These are phyloP conservation scores for Himalopsyche japonica DNA, from an alignment of 2,888 invertebrate species.

Conservation along the genomic window DNA sequence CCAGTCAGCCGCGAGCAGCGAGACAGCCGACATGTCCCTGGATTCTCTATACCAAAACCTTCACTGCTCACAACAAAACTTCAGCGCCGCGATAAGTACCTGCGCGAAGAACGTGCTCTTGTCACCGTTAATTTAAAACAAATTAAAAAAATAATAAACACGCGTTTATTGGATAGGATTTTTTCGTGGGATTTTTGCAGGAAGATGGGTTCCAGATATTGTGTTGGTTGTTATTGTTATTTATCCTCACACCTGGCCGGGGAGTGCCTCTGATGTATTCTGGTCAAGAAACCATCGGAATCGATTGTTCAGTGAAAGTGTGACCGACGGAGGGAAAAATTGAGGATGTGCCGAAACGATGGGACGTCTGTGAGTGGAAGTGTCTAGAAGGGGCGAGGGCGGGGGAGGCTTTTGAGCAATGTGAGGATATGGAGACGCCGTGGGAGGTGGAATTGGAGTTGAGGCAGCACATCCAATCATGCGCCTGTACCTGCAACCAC, in stretches of 20 bases:
- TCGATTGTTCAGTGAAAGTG: not conserved
- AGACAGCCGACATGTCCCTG: slow-evolving; percentile 13
- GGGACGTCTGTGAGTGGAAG: not conserved
- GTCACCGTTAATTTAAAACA: not conserved
- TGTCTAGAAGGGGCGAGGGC: slow-evolving; percentile 48
- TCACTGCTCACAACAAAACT: not conserved
- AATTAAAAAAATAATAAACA: not conserved
- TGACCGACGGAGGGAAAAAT: not conserved
- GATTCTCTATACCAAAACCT: not conserved
- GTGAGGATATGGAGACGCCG: slow-evolving; percentile 57
- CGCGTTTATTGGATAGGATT: not conserved
- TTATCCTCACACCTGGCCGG: not conserved
- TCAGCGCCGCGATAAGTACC: not conserved
- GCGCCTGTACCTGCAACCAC: slow-evolving; percentile 90
- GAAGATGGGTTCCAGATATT: not conserved
- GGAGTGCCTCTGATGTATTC: not conserved
- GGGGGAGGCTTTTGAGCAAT: slow-evolving; percentile 49
- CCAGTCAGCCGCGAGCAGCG: slow-evolving; percentile 30
- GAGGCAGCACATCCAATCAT: slow-evolving; percentile 85
- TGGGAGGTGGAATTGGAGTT: slow-evolving; percentile 81
- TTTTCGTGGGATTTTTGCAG: not conserved
- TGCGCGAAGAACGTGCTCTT: not conserved
- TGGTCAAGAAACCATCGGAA: not conserved
- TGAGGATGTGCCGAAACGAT: not conserved
- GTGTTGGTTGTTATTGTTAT: not conserved